Evolutionary conservation across 2,113 vertebrate species (phyloP).

Genomic region (Sylvilagus bachmani): DNA sequence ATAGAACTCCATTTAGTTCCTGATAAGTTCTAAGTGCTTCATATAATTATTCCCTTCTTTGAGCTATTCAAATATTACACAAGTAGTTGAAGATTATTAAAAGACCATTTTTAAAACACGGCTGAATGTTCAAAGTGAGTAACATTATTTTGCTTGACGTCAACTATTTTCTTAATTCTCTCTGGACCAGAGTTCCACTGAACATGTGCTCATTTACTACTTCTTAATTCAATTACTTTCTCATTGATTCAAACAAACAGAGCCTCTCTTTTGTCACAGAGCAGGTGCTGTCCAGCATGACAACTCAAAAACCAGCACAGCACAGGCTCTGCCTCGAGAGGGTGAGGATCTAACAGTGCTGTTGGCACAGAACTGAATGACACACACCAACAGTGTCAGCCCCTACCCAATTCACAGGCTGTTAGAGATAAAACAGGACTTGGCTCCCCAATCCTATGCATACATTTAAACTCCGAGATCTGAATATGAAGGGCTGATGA

Average conservation of each 20-base stretch:
- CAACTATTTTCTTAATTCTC: conserved; percentile 56
- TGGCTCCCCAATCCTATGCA: no score
- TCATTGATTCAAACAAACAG: conserved; percentile 22
- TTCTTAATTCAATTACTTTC: neutral
- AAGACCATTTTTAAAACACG: conserved; percentile 20
- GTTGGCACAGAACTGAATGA: neutral
- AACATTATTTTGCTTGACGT: neutral
- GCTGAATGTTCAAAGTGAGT: conserved; percentile 35
- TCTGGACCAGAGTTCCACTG: neutral
- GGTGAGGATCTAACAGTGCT: neutral
- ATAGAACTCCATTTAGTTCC: conserved; percentile 4
- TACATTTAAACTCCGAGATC: no score
- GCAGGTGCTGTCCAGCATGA: neutral
- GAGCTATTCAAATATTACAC: conserved; percentile 32
- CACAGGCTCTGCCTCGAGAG: neutral
- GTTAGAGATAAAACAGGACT: no score
- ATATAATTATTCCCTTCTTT: conserved; percentile 32
- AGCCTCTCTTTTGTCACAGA: neutral
- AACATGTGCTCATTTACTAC: neutral
- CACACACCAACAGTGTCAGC: neutral
- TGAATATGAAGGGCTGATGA: no score
- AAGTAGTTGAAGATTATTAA: neutral
- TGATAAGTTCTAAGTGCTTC: conserved; percentile 36
- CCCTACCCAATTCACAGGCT: neutral
- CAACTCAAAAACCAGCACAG: neutral